phyloP scores from a whole-genome alignment of 2,797 vertebrate genomes.

The Eulemur albifrons region DNA sequence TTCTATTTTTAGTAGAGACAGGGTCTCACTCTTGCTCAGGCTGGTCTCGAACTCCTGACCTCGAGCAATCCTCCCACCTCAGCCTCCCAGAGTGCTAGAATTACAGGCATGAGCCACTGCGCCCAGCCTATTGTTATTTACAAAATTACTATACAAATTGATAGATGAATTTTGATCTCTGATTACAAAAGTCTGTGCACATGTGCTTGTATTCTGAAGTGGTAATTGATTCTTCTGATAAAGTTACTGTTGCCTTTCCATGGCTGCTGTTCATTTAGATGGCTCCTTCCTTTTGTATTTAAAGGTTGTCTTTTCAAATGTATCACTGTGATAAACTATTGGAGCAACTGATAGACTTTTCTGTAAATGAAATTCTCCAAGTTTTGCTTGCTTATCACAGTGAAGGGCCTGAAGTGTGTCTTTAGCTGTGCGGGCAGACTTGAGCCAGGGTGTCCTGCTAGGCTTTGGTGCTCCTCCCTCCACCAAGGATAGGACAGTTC shows the following conservation, averaged over 20 bases:
- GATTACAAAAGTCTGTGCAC: background rate
- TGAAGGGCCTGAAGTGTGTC: background rate
- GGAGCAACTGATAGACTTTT: background rate
- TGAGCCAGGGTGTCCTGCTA: background rate
- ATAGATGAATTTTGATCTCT: background rate
- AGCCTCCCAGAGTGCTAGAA: too few species aligned
- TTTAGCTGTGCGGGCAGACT: background rate
- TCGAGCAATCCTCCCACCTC: too few species aligned
- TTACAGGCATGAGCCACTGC: too few species aligned
- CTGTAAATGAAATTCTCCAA: background rate
- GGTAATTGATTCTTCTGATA: background rate
- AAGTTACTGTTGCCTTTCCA: background rate
- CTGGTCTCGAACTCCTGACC: too few species aligned
- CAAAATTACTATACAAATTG: background rate
- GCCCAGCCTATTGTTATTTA: background rate
- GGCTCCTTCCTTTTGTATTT: background rate
- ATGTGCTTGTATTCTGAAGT: background rate
- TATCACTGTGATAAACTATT: background rate
- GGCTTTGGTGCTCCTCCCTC: background rate
- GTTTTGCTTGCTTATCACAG: background rate
- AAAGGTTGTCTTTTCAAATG: slow-evolving; percentile 15
- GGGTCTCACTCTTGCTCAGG: too few species aligned
- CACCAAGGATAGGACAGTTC: too few species aligned
- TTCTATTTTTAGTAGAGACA: too few species aligned
- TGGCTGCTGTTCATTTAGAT: background rate